Base-by-base conservation (phyloP, 2,888 invertebrate species). In the Hipparchia semele region DNA sequence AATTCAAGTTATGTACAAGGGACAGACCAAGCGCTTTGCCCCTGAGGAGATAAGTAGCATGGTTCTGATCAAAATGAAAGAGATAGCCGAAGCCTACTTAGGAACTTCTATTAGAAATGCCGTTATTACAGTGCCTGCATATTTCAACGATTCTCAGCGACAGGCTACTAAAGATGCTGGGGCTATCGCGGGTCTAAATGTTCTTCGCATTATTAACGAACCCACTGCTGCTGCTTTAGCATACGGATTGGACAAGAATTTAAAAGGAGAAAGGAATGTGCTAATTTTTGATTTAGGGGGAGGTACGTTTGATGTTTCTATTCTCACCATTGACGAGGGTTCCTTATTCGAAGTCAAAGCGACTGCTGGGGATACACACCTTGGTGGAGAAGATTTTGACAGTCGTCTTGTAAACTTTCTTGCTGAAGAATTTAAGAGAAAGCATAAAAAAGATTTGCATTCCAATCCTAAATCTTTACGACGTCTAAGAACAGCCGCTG, bases 131-230 rank as follows among this genome's bases (percentile, higher is more conserved):
- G 97, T 97, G 0, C 97, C 97, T 0, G 97, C 98, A 45, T 97
- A 97, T 84, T 88, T 96, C 92, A 96, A 96, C 78, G 96, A 96
- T 82, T 96, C 96, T 0, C 96, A 96, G 80, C 90, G 96, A 13
- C 96, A 96, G 83, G 96, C 96, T 58, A 97, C 97, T 2, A 97
- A 97, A 87, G 97, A 98, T 86, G 97, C 98, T 23, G 97, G 97
- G 0, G 91, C 91, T 23, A 96, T 96, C 76, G 95, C 96, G 68
- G 96, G 96, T 6, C 85, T 98, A 66, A 97, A 97, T 82, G 97
- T 98, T 0, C 91, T 98, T 64, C 94, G 97, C 73, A 97, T 98
- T 77, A 97, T 97, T 75, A 97, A 97, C 83, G 97, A 98, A 83
- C 97, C 97, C 0, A 97, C 97, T 2, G 96, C 96, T 8, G 97